Base-by-base conservation (phyloP, 1,140 invertebrate genomes). In the Papilio glaucus region DNA sequence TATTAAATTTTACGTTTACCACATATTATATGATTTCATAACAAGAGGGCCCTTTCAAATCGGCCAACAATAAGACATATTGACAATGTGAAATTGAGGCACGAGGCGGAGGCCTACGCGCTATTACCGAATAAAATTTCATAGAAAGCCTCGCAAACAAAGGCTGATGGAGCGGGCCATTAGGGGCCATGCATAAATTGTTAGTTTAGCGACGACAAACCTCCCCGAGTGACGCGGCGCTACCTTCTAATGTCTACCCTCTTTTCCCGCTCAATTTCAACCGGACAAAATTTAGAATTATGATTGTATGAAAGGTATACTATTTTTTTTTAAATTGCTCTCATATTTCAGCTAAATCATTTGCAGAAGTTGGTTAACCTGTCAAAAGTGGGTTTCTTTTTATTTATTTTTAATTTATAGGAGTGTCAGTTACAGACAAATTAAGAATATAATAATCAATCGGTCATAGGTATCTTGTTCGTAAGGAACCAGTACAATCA, bases 111-210 rank as follows among this genome's bases (percentile, higher is more conserved):
- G 62, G 76, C 74, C 77, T 82, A 82, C 71, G 79, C 67, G 75
- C 83, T 85, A 85, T 88, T 86, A 89, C 81, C 85, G 87, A 89
- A 90, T 90, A 91, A 92, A 89, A 91, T 92, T 90, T 89, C 88
- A 91, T 88, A 90, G 87, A 92, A 92, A 92, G 90, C 86, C 84
- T 84, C 65, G 86, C 89, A 92, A 92, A 92, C 87, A 92, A 78
- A 78, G 79, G 65, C 71, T 87, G 88, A 89, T 88, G 86, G 89
- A 80, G 77, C 76, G 45, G 45, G 75, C 88, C 90, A 90, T 91
- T 92, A 90, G 85, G 81, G 83, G 69, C 76, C 84, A 88, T 91
- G 90, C 88, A 92, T 92, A 91, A 92, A 91, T 92, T 92, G 90
- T 90, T 92, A 88, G 89, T 87, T 86, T 83, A 88, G 85, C 83